Base-by-base conservation (phyloP, 2,797 vertebrate genomes). In the Amblyopsis hoosieri region DNA sequence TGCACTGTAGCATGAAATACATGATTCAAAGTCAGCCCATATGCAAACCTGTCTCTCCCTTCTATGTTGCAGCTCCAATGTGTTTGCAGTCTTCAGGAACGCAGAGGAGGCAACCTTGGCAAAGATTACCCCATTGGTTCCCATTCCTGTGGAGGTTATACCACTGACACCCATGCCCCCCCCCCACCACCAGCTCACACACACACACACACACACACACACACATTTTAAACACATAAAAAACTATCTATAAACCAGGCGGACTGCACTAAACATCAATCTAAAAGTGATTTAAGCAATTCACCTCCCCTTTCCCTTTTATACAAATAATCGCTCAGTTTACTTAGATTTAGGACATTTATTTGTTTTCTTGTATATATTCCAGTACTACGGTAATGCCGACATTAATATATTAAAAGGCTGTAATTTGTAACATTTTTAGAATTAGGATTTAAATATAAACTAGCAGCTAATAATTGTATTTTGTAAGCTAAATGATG, bases 11-110 rank as follows among this genome's bases (percentile, higher is more conserved):
- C 3, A 19, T 29, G 37, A 10, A 13, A 17, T 12, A 9, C n/a
- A 12, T 42, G 11, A 10, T 15, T 31, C 11, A 23, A 57, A 51
- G 29, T 15, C 42, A 12, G 6, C 6, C 31, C 59, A 23, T 17
- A 33, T 54, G 42, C 12, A 12, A 4, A 6, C 13, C 1, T 51
- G 33, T 7, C 33, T 47, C 33, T 29, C 1, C 1, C 75, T 51
- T 74, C 33, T 10, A 47, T 72, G 57, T 52, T 65, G 83, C 78
- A 94, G 93, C 14, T 91, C 83, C 15, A 66, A 93, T 31, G 67
- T 91, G 54, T 93, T 80, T n/a, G 89, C 89, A 48, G 84, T 92
- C 29, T 88, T 84, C 52, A 89, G 93, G 71, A 94, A 92, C 82
- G 87, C 83, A 13, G 90, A 88, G 62, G 87, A 90, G 3, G 78